A percentile compares a stretch with the other conserved stretches of the same genome.
Evolutionary conservation across 1,140 invertebrate species (phyloP).

Genomic region (Pseudomyrmex sp.): DNA sequence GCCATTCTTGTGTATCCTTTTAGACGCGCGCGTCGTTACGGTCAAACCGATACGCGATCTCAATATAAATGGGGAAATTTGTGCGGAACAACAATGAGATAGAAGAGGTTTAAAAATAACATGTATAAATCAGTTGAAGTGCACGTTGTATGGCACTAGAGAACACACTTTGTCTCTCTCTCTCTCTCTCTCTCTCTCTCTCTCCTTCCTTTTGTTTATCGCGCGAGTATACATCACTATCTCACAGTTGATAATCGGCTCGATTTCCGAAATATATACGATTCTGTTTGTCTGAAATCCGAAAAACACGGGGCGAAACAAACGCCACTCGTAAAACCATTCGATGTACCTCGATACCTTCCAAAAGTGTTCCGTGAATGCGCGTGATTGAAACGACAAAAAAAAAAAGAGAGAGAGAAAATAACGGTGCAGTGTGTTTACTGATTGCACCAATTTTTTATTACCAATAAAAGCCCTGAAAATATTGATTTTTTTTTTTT

Average conservation of each 20-base stretch:
- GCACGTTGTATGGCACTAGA: neutral
- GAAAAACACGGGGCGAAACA: constrained; percentile 17
- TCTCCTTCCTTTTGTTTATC: neutral
- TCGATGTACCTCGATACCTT: constrained; percentile 2
- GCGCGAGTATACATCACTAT: neutral
- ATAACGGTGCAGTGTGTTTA: neutral
- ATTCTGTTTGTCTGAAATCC: constrained; percentile 17
- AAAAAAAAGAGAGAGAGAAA: neutral
- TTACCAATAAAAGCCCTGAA: neutral
- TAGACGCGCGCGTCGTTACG: constrained; percentile 24
- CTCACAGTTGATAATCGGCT: constrained; percentile 6
- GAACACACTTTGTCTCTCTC: neutral
- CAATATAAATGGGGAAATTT: constrained; percentile 64
- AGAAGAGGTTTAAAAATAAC: constrained; percentile 56
- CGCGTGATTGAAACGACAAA: neutral
- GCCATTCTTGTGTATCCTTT: constrained; percentile 19
- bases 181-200: too few relatives aligned
- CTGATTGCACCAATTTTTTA: neutral
- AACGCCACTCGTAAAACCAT: neutral
- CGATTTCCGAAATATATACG: constrained; percentile 25
- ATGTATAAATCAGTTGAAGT: neutral
- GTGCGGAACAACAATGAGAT: constrained; percentile 3
- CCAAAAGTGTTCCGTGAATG: neutral
- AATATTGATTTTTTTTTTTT: neutral
- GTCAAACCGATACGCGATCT: constrained; percentile 31